Conservation (phyloP, 2,113 vertebrate species). For the Strix uralensis region DNA sequence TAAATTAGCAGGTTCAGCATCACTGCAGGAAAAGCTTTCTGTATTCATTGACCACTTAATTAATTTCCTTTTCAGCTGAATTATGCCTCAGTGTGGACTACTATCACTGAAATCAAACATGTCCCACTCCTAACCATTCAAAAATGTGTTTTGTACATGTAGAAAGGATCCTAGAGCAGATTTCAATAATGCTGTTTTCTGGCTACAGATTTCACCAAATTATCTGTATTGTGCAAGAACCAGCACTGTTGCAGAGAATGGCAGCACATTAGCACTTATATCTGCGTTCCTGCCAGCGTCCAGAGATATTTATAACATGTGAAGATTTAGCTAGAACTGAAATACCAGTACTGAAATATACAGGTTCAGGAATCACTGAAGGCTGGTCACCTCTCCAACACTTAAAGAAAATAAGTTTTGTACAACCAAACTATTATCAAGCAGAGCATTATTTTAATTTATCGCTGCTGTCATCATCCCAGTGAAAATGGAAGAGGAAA, state of each 20-base stretch:
- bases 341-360: background rate
- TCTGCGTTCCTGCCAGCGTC: background rate
- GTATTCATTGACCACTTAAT: background rate
- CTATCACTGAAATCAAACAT: background rate
- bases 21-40: background rate
- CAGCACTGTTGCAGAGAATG: rapidly evolving
- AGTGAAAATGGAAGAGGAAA: background rate
- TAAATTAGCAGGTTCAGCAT: background rate
- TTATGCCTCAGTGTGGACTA: background rate
- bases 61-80: background rate
- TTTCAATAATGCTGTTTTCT: background rate
- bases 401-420: background rate
- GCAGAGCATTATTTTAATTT: background rate
- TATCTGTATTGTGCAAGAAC: background rate
- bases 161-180: background rate
- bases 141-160: background rate
- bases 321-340: background rate
- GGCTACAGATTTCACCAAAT: background rate
- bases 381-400: background rate
- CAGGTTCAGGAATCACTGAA: background rate
- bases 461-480: background rate
- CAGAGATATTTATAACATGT: background rate
- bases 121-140: background rate
- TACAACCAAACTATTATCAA: background rate
- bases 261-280: rapidly evolving